Percentiles rank a stretch among this genome's conserved stretches.
These are phyloP conservation scores for Hylaea fasciaria DNA, from an alignment of 2,888 invertebrate species.

Conservation along the genomic window DNA sequence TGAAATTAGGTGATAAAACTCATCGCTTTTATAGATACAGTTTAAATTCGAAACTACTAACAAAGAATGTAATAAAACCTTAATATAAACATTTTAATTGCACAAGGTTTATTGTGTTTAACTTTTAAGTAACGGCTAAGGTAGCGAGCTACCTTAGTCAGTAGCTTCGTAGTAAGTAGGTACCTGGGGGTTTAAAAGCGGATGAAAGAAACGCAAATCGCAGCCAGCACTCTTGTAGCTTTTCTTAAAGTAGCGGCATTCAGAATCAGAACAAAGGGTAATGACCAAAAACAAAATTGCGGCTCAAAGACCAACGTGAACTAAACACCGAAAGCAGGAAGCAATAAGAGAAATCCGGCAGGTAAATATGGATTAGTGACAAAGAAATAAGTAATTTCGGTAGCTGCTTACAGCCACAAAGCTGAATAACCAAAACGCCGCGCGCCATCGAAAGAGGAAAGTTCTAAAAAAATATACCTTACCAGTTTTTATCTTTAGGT, in stretches of 20 bases:
- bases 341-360: constrained; percentile 10
- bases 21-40: constrained; percentile 35
- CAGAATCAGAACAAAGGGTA: constrained; percentile 18
- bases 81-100: constrained; percentile 7
- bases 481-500: too few species aligned
- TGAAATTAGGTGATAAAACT: constrained; percentile 44
- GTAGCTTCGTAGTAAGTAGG: too few species aligned
- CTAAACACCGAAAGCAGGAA: constrained; percentile 28
- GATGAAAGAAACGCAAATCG: neutral
- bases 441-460: too few species aligned
- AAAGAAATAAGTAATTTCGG: constrained; percentile 20
- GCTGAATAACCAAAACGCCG: constrained; percentile 1
- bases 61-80: constrained; percentile 33
- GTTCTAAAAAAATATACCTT: too few species aligned
- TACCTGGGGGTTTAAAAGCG: too few species aligned
- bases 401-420: constrained; percentile 13
- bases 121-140: constrained; percentile 1
- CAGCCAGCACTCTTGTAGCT: neutral
- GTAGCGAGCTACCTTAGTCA: constrained; percentile 31
- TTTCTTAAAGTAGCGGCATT: too few species aligned
- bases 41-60: constrained; percentile 23
- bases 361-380: constrained; percentile 24
- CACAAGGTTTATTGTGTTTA: constrained; percentile 6
- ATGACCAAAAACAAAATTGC: constrained; percentile 35
- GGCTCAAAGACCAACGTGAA: constrained; percentile 1